These are phyloP conservation scores for Acanthis flammea DNA, from an alignment of 2,797 vertebrate species.

Conservation along the genomic window DNA sequence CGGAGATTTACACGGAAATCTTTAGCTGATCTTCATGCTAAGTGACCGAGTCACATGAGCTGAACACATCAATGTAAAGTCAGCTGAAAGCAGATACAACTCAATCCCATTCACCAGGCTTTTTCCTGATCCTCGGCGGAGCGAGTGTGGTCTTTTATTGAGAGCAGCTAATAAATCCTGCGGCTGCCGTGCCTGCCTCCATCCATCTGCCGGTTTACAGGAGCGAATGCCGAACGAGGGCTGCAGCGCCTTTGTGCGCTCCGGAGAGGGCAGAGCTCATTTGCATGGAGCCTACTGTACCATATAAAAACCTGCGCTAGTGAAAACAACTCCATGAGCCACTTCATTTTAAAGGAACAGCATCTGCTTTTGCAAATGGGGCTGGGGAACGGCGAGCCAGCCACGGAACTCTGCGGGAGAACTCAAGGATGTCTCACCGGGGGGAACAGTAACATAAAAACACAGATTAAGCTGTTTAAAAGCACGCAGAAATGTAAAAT, in stretches of 20 bases:
- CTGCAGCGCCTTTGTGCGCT: conserved; percentile 73
- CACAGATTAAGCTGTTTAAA: not conserved
- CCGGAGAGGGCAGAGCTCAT: conserved; percentile 68
- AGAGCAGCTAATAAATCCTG: conserved; percentile 70
- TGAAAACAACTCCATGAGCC: conserved; percentile 50
- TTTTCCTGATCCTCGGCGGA: conserved; percentile 57
- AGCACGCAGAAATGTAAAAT: not conserved
- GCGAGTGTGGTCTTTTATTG: conserved; percentile 63
- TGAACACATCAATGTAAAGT: conserved; percentile 55
- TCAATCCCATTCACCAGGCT: conserved; percentile 67
- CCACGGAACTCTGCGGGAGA: not conserved
- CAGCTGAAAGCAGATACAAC: conserved; percentile 63
- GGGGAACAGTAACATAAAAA: not conserved
- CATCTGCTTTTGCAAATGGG: not conserved
- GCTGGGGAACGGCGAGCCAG: not conserved
- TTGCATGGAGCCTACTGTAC: conserved; percentile 76
- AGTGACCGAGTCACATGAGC: conserved; percentile 53
- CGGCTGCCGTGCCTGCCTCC: conserved; percentile 66
- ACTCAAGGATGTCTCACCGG: not conserved
- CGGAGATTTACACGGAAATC: conserved; percentile 59
- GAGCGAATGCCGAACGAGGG: conserved; percentile 70
- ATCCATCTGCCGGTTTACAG: conserved; percentile 77
- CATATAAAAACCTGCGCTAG: conserved; percentile 47
- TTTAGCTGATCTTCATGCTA: conserved; percentile 59
- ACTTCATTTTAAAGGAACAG: conserved; percentile 70